These are phyloP conservation scores for Macquaria ambigua DNA, from an alignment of 2,113 vertebrate species.

Conservation along the genomic window DNA sequence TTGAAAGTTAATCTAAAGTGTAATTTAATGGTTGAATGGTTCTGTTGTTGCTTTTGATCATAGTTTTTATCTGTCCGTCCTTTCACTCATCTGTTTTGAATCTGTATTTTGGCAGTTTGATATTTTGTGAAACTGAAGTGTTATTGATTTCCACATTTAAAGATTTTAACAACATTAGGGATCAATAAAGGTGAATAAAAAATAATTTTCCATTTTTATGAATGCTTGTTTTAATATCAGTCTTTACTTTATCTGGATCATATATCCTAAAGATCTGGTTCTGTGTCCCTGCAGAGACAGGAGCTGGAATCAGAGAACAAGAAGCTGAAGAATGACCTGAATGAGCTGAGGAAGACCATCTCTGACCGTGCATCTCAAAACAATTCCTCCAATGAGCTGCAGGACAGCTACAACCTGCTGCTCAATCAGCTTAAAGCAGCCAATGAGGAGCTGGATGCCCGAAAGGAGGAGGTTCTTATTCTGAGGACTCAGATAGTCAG, in stretches of 20 bases:
- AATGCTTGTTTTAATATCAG: too few relatives aligned
- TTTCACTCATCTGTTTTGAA: too few relatives aligned
- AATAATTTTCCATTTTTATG: too few relatives aligned
- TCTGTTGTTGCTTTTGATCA: too few relatives aligned
- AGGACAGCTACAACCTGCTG: conserved; percentile 88
- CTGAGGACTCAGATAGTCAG: conserved; percentile 93
- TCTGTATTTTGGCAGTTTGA: too few relatives aligned
- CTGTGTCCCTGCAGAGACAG: conserved; percentile 86
- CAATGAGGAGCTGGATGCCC: conserved; percentile 94
- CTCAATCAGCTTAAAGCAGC: conserved; percentile 91
- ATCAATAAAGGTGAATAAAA: too few relatives aligned
- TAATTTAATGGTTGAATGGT: too few relatives aligned
- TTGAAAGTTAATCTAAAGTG: too few relatives aligned
- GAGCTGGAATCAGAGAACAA: conserved; percentile 97
- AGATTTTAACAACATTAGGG: too few relatives aligned
- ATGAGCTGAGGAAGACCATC: conserved; percentile 89
- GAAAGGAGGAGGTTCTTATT: conserved; percentile 96
- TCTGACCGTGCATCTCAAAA: conserved; percentile 79
- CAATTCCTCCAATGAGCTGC: conserved; percentile 77
- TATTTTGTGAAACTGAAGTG: neutral
- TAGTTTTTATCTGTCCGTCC: too few relatives aligned
- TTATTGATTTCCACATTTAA: too few relatives aligned
- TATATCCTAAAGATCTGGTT: neutral
- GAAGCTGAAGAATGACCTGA: conserved; percentile 96
- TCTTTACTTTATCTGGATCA: too few relatives aligned